Base-by-base conservation (phyloP, 37 sponge, comb jelly and placozoan species). In the Agelas oroides region DNA sequence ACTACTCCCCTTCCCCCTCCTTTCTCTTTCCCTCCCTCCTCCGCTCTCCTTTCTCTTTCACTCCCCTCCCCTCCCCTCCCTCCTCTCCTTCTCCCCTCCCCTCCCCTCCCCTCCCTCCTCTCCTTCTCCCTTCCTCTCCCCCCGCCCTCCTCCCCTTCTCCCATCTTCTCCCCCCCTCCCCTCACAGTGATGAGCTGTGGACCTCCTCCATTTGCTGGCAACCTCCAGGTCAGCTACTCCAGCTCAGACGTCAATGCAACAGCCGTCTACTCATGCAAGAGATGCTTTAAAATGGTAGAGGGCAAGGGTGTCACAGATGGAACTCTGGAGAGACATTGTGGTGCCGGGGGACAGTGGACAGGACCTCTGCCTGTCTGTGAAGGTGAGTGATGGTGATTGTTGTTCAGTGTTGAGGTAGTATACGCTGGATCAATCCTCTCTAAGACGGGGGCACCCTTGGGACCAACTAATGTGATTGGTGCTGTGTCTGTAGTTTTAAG, bases 291-390 rank as follows among this genome's bases (percentile, higher is more conserved):
- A 34, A 36, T 70, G 71, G 35, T 8, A 46, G 46, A 46, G 6
- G 46, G 46, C 8, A 8, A 46, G 46, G 46, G 46, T 12, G 46
- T 3, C 46, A 46, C 46, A 46, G 8, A 46, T 8, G 46, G 46
- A 46, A 36, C 71, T 5, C 6, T 70, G 35, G 23, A 24, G 35
- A 25, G 71, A 33, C 34, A 6, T 5, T 70, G 71, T 16, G 32
- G 8, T 70, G 71, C 28, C 35, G 16, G 35, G 6, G 71, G 71
- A 33, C 34, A 70, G 21, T 70, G 71, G 71, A 32, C 30, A 36
- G 71, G 71, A 70, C 71, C 71, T 70, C 33, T 70, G 16, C 71
- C 71, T 6, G 5, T 30, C n/a, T 70, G 71, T 70, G 32, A 70
- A 30, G n/a, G 71, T 70, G 16, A 16, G 71, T 8, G 8, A n/a